Evolutionary conservation across 2,113 vertebrate species (phyloP).

Genomic region (Cranoglanis bouderius): DNA sequence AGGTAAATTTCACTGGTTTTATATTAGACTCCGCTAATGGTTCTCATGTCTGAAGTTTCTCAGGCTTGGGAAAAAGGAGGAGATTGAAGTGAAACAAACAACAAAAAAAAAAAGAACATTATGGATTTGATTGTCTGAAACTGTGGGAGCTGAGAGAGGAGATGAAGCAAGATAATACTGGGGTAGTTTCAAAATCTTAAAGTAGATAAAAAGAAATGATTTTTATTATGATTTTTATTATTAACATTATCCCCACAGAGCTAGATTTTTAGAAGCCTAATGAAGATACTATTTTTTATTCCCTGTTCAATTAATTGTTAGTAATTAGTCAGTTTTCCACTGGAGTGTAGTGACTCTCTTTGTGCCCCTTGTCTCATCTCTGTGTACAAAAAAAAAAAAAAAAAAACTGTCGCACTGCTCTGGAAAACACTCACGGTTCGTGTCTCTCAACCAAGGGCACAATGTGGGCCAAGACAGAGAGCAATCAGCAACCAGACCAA

Average conservation of each 20-base stretch:
- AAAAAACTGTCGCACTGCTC: constrained; percentile 39
- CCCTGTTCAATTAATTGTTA: constrained; percentile 27
- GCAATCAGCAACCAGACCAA: constrained; percentile 55
- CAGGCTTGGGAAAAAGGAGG: constrained; percentile 76
- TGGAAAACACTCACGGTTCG: constrained; percentile 40
- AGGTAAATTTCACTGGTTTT: constrained; percentile 81
- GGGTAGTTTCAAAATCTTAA: constrained; percentile 15
- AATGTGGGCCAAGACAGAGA: constrained; percentile 51
- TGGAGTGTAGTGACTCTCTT: constrained; percentile 7
- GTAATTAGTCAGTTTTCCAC: constrained; percentile 23
- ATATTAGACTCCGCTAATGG: constrained; percentile 73
- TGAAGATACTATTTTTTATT: constrained; percentile 26
- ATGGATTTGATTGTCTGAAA: constrained; percentile 72
- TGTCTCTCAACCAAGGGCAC: constrained; percentile 51
- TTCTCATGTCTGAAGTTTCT: constrained; percentile 82
- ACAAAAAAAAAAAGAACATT: constrained; percentile 77
- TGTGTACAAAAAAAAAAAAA: constrained; percentile 25
- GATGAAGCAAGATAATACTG: constrained; percentile 46
- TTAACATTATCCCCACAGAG: neutral
- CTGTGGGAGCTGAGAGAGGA: constrained; percentile 52
- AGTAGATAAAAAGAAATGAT: neutral
- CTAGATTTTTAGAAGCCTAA: neutral
- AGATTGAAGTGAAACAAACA: constrained; percentile 70
- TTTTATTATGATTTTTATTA: constrained; percentile 33
- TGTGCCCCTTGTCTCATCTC: constrained; percentile 13